Percentiles rank a stretch among this genome's conserved stretches.
Conservation (phyloP, 2,888 invertebrate genomes). For the Trisateles emortualis region DNA sequence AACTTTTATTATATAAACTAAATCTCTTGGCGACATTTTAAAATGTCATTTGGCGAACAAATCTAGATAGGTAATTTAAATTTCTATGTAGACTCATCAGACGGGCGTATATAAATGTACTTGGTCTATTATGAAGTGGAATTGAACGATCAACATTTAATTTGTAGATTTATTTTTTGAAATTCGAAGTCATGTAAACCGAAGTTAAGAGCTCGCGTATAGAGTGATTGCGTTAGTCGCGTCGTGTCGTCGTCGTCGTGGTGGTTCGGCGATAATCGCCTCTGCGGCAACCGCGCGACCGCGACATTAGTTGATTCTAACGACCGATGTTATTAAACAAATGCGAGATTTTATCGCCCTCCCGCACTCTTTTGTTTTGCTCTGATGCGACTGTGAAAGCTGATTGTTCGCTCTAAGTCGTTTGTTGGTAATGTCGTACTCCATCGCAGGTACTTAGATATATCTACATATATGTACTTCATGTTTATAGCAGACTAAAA, state of each 20-base stretch:
- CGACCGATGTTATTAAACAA: slow-evolving; percentile 83
- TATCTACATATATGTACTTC: slow-evolving; percentile 37
- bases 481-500: slow-evolving; percentile 25
- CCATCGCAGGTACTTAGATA: slow-evolving; percentile 27
- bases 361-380: slow-evolving; percentile 72
- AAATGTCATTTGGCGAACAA: slow-evolving; percentile 28
- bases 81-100: slow-evolving; percentile 8
- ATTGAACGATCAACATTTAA: slow-evolving; percentile 6
- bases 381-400: slow-evolving; percentile 69
- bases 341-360: slow-evolving; percentile 80
- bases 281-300: slow-evolving; percentile 49
- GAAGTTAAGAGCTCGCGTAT: slow-evolving; percentile 37
- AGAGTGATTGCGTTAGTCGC: slow-evolving; percentile 46
- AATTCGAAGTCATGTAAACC: slow-evolving; percentile 44
- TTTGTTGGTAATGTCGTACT: slow-evolving; percentile 48
- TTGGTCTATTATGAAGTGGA: slow-evolving; percentile 3
- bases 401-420: slow-evolving; percentile 56
- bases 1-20: slow-evolving; percentile 25
- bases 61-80: slow-evolving; percentile 20
- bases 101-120: slow-evolving; percentile 6
- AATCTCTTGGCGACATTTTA: slow-evolving; percentile 16
- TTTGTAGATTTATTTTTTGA: slow-evolving; percentile 1
- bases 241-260: slow-evolving; percentile 41
- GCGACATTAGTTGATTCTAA: slow-evolving; percentile 79
- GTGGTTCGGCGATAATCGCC: slow-evolving; percentile 62